Percentiles rank a stretch among this genome's conserved stretches.
These are phyloP conservation scores for Halichondria panicea DNA, from an alignment of 37 sponge, comb jelly and placozoan genomes.

Conservation along the genomic window DNA sequence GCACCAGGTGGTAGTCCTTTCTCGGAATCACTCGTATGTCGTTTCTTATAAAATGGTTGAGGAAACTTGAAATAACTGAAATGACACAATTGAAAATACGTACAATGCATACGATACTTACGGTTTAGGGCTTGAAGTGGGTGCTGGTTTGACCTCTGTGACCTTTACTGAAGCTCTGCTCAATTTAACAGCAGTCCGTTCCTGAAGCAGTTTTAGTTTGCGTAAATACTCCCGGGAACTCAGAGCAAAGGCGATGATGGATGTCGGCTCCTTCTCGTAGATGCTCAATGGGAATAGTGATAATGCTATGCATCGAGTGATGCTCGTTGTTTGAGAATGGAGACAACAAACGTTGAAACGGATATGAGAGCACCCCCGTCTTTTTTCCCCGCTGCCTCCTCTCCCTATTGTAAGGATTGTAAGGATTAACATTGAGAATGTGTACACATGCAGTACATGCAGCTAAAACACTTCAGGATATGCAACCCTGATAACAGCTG, in stretches of 20 bases:
- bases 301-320: conserved; percentile 28
- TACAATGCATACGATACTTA: not conserved
- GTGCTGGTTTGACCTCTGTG: not conserved
- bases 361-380: conserved; percentile 13
- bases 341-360: conserved; percentile 39
- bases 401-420: too few species aligned
- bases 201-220: conserved; percentile 18
- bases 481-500: too few species aligned
- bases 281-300: conserved; percentile 74
- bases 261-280: conserved; percentile 94
- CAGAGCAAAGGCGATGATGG: conserved; percentile 95
- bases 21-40: not conserved
- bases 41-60: not conserved
- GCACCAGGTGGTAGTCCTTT: too few species aligned
- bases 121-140: conserved; percentile 15
- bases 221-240: conserved; percentile 75
- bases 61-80: not conserved
- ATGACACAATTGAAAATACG: not conserved
- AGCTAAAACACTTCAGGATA: too few species aligned
- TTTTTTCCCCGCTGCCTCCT: too few species aligned
- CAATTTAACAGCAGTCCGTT: too few species aligned
- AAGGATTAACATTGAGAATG: too few species aligned
- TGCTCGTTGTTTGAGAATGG: conserved; percentile 42
- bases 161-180: not conserved
- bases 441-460: too few species aligned